Evolutionary conservation across 2,888 invertebrate species (phyloP).

Genomic region (Lasioglossum zephyrum): DNA sequence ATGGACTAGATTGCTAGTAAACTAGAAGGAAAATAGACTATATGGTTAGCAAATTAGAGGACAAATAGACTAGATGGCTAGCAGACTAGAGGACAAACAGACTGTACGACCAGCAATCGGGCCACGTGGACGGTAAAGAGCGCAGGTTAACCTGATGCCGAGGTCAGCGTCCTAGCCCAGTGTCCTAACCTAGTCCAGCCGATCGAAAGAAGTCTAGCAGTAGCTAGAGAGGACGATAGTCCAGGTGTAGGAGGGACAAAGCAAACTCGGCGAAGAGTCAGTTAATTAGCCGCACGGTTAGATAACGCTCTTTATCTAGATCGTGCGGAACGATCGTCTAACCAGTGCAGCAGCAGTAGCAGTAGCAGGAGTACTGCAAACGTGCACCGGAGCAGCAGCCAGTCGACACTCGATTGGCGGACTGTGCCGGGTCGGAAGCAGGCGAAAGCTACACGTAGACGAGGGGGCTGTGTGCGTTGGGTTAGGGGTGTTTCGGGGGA

Average conservation of each 20-base stretch:
- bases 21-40: too few species aligned
- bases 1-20: too few species aligned
- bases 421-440: conserved; percentile 56
- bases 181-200: neutral
- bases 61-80: too few species aligned
- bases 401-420: conserved; percentile 64
- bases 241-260: neutral
- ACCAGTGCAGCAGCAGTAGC: conserved; percentile 50
- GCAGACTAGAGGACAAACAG: too few species aligned
- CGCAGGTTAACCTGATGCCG: neutral
- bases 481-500: conserved; percentile 11
- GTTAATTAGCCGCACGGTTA: conserved; percentile 56
- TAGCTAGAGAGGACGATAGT: neutral
- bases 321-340: conserved; percentile 50
- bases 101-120: too few species aligned
- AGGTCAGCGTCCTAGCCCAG: neutral
- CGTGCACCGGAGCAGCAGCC: conserved; percentile 48
- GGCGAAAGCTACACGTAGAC: conserved; percentile 52
- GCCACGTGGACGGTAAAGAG: neutral
- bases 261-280: conserved; percentile 2
- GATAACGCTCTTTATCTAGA: conserved; percentile 60
- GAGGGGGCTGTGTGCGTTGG: conserved; percentile 38
- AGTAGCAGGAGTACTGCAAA: conserved; percentile 29
- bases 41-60: too few species aligned
- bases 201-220: neutral